These are phyloP conservation scores for Periophthalmus magnuspinnatus DNA, from an alignment of 2,797 vertebrate genomes.

Conservation along the genomic window DNA sequence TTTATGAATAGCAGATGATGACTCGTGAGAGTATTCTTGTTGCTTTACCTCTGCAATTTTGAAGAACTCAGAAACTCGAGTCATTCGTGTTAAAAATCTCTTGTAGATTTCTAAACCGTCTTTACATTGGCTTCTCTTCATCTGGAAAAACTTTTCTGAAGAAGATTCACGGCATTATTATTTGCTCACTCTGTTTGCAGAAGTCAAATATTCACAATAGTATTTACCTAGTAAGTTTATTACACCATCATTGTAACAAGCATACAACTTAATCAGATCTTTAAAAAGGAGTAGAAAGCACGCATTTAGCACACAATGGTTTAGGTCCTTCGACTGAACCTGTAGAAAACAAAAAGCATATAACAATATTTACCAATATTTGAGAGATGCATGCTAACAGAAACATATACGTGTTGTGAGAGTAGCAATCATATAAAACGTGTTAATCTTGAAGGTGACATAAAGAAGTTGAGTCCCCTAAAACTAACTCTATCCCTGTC, in stretches of 20 bases:
- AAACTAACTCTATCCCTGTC: no score
- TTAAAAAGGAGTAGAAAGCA: slow-evolving; percentile 98
- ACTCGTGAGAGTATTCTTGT: neutral
- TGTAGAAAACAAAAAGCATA: slow-evolving; percentile 48
- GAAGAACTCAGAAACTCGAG: slow-evolving; percentile 97
- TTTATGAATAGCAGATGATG: no score
- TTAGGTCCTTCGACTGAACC: slow-evolving; percentile 92
- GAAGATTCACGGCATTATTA: neutral
- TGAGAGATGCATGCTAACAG: neutral
- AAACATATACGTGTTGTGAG: neutral
- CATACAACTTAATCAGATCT: slow-evolving; percentile 98
- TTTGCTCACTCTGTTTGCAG: neutral
- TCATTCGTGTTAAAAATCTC: slow-evolving; percentile 97
- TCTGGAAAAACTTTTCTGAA: slow-evolving; percentile 98
- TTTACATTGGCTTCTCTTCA: slow-evolving; percentile 99
- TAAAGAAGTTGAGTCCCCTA: no score
- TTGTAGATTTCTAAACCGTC: slow-evolving; percentile 99
- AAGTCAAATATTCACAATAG: neutral
- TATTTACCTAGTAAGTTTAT: slow-evolving; percentile 95
- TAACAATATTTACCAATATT: neutral
- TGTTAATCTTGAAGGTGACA: no score
- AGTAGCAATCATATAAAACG: neutral
- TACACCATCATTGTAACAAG: slow-evolving; percentile 98
- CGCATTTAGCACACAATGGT: slow-evolving; percentile 94
- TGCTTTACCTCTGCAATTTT: slow-evolving; percentile 93